A percentile compares a stretch with the other conserved stretches of the same genome.
Conservation (phyloP, 64 coral and sea anemone species). For the Pachyseris speciosa region DNA sequence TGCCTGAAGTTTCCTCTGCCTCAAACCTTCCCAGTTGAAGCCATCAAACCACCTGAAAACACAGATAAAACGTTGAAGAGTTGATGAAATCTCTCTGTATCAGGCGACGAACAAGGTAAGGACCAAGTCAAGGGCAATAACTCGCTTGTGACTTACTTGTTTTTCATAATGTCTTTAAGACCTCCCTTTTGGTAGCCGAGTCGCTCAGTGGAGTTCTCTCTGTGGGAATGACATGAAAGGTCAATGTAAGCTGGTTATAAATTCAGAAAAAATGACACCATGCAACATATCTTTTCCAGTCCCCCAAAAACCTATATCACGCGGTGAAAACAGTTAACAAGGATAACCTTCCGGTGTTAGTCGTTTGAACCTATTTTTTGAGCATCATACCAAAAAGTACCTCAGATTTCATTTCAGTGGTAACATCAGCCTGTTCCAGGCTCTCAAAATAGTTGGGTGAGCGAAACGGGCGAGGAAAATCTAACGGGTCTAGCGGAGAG, state of each 20-base stretch:
- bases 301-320: too few species aligned
- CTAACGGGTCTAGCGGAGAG: too few species aligned
- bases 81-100: background rate
- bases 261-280: too few species aligned
- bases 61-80: background rate
- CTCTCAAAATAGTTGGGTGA: too few species aligned
- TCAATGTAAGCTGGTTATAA: too few species aligned
- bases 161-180: slow-evolving; percentile 97
- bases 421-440: too few species aligned
- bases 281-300: too few species aligned
- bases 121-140: background rate
- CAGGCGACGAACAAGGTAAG: background rate
- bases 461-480: background rate
- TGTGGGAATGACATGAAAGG: slow-evolving; percentile 10
- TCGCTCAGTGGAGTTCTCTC: slow-evolving; percentile 93
- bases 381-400: too few species aligned
- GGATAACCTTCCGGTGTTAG: too few species aligned
- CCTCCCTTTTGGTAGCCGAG: slow-evolving; percentile 99
- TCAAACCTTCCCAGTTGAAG: slow-evolving; percentile 98
- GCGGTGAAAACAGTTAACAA: too few species aligned
- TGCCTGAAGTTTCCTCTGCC: slow-evolving; percentile 78
- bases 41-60: slow-evolving; percentile 96
- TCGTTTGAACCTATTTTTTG: too few species aligned
- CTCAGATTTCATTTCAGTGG: too few species aligned
- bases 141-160: slow-evolving; percentile 72